Percentiles rank a stretch among this genome's conserved stretches.
phyloP scores from a whole-genome alignment of 2,113 vertebrate species.

The Ceyx margarethae region DNA sequence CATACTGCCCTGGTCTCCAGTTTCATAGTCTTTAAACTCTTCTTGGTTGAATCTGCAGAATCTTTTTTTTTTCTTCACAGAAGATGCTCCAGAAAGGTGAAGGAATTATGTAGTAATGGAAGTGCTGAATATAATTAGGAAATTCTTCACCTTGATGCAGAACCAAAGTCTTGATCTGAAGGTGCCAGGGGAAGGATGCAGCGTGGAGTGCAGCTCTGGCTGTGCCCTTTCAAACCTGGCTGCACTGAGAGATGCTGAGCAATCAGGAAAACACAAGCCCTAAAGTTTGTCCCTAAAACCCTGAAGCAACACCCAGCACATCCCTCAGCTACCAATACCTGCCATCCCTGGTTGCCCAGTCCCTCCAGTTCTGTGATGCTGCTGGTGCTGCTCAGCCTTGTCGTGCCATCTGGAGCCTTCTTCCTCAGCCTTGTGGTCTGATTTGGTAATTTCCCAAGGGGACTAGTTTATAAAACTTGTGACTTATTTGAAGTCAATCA shows the following conservation, averaged over 20 bases:
- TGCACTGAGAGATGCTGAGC: not conserved
- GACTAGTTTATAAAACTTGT: not conserved
- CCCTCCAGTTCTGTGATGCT: fast-evolving
- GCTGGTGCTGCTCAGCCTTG: fast-evolving
- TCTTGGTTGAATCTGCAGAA: not conserved
- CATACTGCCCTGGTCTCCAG: not conserved
- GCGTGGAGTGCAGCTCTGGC: not conserved
- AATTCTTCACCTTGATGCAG: not conserved
- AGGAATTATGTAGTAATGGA: not conserved
- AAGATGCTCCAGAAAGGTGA: not conserved
- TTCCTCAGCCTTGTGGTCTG: not conserved
- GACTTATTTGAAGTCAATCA: not conserved
- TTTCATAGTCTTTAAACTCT: not conserved
- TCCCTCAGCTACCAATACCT: not conserved
- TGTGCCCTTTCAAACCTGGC: not conserved
- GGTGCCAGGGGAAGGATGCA: fast-evolving
- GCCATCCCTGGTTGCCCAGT: fast-evolving
- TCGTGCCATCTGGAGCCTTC: fast-evolving
- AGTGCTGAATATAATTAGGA: not conserved
- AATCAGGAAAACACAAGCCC: not conserved
- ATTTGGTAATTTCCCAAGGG: not conserved
- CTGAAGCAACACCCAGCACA: not conserved
- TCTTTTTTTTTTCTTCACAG: too few species aligned
- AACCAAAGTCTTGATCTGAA: not conserved
- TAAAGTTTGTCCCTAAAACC: not conserved